Evolutionary conservation across 2,797 vertebrate genomes (phyloP).

Genomic region (Liasis olivaceus): DNA sequence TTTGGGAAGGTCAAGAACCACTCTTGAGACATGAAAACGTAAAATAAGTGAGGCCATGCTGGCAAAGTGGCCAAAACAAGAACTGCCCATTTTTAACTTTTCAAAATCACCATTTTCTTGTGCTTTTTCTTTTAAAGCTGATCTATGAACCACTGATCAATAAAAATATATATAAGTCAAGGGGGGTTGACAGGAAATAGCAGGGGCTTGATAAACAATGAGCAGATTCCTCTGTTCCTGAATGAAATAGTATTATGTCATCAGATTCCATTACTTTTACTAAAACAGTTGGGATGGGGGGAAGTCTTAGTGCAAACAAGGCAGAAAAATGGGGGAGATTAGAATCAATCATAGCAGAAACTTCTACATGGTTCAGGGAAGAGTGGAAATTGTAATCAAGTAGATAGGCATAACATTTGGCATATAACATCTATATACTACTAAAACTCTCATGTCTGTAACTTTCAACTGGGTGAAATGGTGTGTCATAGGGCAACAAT

Average conservation of each 20-base stretch:
- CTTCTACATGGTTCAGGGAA: background rate
- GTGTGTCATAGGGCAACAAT: too few species aligned
- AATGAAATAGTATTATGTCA: background rate
- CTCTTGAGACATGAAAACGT: background rate
- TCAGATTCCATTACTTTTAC: background rate
- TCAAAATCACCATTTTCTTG: background rate
- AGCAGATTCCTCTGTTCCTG: background rate
- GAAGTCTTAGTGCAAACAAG: background rate
- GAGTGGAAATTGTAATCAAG: background rate
- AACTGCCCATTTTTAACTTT: background rate
- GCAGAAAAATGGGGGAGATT: background rate
- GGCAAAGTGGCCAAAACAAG: background rate
- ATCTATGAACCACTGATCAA: background rate
- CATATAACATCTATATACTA: background rate
- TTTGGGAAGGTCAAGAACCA: background rate
- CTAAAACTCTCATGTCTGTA: too few species aligned
- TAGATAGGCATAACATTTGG: background rate
- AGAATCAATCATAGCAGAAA: background rate
- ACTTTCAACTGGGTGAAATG: too few species aligned
- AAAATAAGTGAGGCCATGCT: background rate
- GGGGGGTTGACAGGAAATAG: too few species aligned
- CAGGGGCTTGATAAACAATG: background rate
- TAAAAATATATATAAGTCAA: background rate
- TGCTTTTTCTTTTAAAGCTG: background rate
- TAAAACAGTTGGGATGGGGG: background rate